These are phyloP conservation scores for Aphaenogaster ashmeadi DNA, from an alignment of 1,140 invertebrate genomes.

Conservation along the genomic window DNA sequence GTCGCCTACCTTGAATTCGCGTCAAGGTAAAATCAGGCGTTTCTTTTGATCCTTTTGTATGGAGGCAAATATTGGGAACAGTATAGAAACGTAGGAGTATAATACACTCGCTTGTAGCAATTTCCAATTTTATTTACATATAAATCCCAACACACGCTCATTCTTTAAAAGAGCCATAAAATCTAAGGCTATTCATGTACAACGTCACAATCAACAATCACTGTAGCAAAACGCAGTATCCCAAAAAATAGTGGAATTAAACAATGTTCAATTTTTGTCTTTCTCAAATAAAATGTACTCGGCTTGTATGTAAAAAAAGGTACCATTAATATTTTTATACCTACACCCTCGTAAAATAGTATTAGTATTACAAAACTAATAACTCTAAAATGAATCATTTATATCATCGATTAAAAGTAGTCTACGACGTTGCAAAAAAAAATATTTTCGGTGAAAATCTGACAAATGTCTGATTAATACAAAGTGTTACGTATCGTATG, in stretches of 20 bases:
- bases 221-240: neutral
- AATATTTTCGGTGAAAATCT: neutral
- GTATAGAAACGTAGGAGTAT: neutral
- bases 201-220: neutral
- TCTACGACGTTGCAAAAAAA: neutral
- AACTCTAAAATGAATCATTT: neutral
- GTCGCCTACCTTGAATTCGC: slow-evolving; percentile 66
- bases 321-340: slow-evolving; percentile 12
- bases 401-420: neutral
- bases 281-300: neutral
- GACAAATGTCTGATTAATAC: slow-evolving; percentile 15
- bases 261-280: neutral
- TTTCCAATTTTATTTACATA: slow-evolving; percentile 48
- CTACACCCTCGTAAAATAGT: slow-evolving; percentile 20
- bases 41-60: slow-evolving; percentile 11
- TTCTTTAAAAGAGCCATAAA: neutral
- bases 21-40: slow-evolving; percentile 42
- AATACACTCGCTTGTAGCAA: neutral
- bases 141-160: neutral
- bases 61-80: neutral
- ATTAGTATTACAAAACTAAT: neutral
- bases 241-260: neutral
- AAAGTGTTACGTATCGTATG: neutral
- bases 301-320: neutral
- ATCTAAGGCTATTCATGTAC: neutral